phyloP scores from a whole-genome alignment of 2,797 vertebrate genomes.

The Pipistrellus pipistrellus region DNA sequence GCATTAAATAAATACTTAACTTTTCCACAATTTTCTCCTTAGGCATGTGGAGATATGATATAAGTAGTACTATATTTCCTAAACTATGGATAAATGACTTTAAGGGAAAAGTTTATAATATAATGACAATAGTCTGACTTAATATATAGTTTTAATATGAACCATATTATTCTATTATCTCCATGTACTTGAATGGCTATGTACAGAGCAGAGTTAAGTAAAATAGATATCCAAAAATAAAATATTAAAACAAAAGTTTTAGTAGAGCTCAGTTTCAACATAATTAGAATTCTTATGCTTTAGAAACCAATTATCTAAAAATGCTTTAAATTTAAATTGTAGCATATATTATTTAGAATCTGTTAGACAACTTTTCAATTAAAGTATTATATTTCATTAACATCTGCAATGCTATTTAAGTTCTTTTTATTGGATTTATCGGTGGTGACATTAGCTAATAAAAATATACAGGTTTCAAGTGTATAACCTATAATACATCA shows the following conservation, averaged over 20 bases:
- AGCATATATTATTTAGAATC: background rate
- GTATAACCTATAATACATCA: background rate
- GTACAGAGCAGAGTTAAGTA: background rate
- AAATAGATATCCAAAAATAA: background rate
- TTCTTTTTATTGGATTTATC: background rate
- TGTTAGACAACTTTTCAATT: background rate
- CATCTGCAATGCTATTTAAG: background rate
- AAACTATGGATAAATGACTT: background rate
- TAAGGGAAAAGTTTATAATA: background rate
- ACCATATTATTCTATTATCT: background rate
- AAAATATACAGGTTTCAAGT: background rate
- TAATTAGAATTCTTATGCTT: background rate
- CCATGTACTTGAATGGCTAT: background rate
- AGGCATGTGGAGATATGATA: background rate
- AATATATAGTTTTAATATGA: background rate
- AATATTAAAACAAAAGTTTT: background rate
- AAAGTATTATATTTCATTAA: background rate
- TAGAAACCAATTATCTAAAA: background rate
- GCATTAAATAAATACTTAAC: background rate
- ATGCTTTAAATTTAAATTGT: background rate
- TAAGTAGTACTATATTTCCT: background rate
- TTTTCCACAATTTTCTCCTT: background rate
- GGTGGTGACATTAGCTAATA: background rate
- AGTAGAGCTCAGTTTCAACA: background rate
- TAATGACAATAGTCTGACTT: slow-evolving; percentile 11